A percentile compares a stretch with the other conserved stretches of the same genome.
Conservation (phyloP, 2,797 vertebrate genomes). For the Sebastiscus albofasciatus region DNA sequence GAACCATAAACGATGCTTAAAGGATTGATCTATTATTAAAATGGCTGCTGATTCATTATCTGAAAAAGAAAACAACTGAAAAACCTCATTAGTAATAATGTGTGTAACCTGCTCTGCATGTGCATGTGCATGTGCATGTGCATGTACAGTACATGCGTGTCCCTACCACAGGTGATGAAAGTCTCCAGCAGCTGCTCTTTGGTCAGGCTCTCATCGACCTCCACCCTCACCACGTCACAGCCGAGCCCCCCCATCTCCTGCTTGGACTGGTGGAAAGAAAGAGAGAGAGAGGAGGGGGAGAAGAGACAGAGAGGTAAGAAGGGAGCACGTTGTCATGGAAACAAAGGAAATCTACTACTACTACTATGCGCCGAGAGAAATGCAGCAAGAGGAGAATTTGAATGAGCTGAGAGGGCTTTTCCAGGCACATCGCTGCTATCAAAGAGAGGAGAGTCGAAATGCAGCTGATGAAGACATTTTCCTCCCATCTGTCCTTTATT, state of each 20-base stretch:
- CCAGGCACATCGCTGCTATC: neutral
- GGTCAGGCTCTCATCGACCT: slow-evolving; percentile 89
- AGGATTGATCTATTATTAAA: too few relatives aligned
- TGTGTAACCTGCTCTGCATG: too few relatives aligned
- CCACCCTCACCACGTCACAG: slow-evolving; percentile 90
- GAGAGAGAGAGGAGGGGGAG: neutral
- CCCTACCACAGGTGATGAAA: slow-evolving; percentile 91
- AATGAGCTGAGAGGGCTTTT: slow-evolving; percentile 55
- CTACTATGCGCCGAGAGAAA: slow-evolving; percentile 14
- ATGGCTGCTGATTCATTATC: too few relatives aligned
- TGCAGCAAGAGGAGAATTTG: slow-evolving; percentile 42
- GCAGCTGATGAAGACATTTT: neutral
- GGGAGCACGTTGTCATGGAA: slow-evolving; percentile 70
- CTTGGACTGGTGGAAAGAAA: slow-evolving; percentile 84
- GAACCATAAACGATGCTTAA: too few relatives aligned
- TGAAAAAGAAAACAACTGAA: too few relatives aligned
- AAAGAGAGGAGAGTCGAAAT: neutral
- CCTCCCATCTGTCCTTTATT: neutral
- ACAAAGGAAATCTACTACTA: slow-evolving; percentile 53
- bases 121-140: too few relatives aligned
- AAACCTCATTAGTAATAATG: too few relatives aligned
- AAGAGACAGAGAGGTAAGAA: slow-evolving; percentile 13
- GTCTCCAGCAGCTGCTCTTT: slow-evolving; percentile 92
- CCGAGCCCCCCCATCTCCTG: slow-evolving; percentile 86
- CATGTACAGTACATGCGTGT: neutral